A percentile compares a stretch with the other conserved stretches of the same genome.
Conservation (phyloP, 2,113 vertebrate species). For the Gallinago jamesoni region DNA sequence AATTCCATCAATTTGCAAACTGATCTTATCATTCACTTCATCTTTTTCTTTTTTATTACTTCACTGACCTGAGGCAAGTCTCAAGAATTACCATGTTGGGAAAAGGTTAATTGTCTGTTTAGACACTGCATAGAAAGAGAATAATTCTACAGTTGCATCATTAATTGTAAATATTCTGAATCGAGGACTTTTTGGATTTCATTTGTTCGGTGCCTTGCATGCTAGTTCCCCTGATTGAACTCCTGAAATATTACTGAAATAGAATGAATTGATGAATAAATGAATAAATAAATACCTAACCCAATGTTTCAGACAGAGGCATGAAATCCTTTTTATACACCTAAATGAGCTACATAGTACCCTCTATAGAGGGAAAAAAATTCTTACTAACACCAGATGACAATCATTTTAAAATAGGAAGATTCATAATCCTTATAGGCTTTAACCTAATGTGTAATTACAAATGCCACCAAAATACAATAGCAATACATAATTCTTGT, state of each 20-base stretch:
- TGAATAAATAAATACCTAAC: constrained; percentile 19
- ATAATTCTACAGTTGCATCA: neutral
- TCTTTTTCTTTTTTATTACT: neutral
- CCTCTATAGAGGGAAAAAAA: neutral
- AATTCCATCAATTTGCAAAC: neutral
- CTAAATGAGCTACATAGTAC: neutral
- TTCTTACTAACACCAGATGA: neutral
- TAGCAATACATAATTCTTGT: neutral
- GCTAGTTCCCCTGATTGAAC: neutral
- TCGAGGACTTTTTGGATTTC: neutral
- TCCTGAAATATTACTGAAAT: neutral
- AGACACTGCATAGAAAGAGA: neutral
- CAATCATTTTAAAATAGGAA: neutral
- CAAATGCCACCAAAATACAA: neutral
- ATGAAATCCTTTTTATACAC: neutral
- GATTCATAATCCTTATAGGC: neutral
- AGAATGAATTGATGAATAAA: constrained; percentile 33
- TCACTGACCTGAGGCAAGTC: neutral
- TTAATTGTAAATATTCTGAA: neutral
- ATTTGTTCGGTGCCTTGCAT: neutral
- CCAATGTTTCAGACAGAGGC: neutral
- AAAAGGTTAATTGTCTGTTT: constrained; percentile 23
- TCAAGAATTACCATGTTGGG: neutral
- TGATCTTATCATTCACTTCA: neutral
- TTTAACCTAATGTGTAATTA: neutral